These are phyloP conservation scores for Acanthurus lineatus DNA, from an alignment of 2,797 vertebrate genomes.

Conservation along the genomic window DNA sequence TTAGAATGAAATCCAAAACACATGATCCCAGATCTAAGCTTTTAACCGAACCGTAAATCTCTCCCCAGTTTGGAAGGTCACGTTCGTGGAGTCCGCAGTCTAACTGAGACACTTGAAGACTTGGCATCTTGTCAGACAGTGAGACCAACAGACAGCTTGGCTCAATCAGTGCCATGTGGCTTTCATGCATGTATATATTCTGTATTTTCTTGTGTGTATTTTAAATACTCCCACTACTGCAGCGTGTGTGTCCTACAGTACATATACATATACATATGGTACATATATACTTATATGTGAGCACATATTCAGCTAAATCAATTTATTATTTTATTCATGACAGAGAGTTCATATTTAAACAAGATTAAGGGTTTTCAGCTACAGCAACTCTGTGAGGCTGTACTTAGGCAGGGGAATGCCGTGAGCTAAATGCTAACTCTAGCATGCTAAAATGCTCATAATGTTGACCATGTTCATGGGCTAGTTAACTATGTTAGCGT, in stretches of 20 bases:
- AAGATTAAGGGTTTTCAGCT: background rate
- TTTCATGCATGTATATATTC: slow-evolving; percentile 1
- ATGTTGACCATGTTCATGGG: background rate
- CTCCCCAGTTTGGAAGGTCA: slow-evolving; percentile 38
- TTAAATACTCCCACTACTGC: background rate
- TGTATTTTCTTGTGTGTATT: background rate
- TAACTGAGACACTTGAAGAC: slow-evolving; percentile 42
- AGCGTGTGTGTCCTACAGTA: background rate
- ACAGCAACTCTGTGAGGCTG: background rate
- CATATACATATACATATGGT: background rate
- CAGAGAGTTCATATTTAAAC: background rate
- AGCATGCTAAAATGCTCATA: background rate
- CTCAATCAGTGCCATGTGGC: slow-evolving; percentile 36
- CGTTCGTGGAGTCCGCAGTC: slow-evolving; percentile 25
- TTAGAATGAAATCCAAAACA: slow-evolving; percentile 48
- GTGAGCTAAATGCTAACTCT: too few species aligned
- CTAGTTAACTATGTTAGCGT: background rate
- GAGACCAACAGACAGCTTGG: slow-evolving; percentile 23
- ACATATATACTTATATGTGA: background rate
- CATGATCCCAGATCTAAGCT: slow-evolving; percentile 35
- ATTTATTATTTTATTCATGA: background rate
- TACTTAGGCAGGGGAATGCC: background rate
- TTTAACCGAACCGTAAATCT: slow-evolving; percentile 34
- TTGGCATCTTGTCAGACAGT: slow-evolving; percentile 35
- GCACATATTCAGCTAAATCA: background rate